Conservation (phyloP, 2,113 vertebrate species). For the Glaucomys volans region DNA sequence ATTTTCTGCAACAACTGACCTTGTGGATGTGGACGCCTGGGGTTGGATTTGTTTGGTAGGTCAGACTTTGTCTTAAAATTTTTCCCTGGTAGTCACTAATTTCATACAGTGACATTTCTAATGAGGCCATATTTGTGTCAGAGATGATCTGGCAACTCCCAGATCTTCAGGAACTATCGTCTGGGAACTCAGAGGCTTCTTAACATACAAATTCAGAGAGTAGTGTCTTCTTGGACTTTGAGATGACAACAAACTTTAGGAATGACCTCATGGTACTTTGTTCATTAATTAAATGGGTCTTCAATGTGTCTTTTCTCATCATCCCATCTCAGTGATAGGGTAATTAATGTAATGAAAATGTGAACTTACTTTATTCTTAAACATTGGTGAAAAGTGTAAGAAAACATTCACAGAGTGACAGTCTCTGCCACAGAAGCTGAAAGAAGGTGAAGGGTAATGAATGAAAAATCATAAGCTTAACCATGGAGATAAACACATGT, state of each 20-base stretch:
- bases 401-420: background rate
- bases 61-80: background rate
- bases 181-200: background rate
- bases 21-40: background rate
- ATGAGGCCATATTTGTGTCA: background rate
- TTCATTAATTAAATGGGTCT: background rate
- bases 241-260: background rate
- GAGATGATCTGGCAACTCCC: background rate
- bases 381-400: background rate
- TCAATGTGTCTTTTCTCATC: background rate
- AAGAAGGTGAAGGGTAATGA: background rate
- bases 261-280: background rate
- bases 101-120: background rate
- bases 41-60: background rate
- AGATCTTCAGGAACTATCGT: background rate
- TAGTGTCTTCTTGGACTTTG: background rate
- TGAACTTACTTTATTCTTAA: background rate
- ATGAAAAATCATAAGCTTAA: background rate
- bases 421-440: background rate
- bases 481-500: background rate
- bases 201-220: background rate
- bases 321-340: background rate
- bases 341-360: background rate
- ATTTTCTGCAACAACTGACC: background rate
- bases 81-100: background rate